A percentile compares a stretch with the other conserved stretches of the same genome.
Evolutionary conservation across 2,113 vertebrate species (phyloP).

Genomic region (Tupaia tana): DNA sequence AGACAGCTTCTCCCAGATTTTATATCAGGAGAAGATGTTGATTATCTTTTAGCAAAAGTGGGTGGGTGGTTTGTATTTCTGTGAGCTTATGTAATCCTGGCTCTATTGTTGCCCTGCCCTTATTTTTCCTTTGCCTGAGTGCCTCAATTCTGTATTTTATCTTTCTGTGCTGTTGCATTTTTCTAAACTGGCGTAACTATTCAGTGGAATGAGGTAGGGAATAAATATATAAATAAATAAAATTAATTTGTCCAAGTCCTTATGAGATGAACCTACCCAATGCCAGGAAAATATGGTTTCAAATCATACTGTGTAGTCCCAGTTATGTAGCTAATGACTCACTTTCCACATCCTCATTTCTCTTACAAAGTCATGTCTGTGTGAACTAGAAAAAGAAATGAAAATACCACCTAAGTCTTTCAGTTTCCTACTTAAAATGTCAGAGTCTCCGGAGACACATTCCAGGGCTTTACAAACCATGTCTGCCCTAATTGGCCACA

Average conservation of each 20-base stretch:
- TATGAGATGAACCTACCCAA: conserved; percentile 47
- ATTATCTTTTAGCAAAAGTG: background rate
- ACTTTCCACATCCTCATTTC: conserved; percentile 78
- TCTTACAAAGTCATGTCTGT: conserved; percentile 78
- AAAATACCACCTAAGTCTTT: conserved; percentile 77
- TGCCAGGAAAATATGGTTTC: conserved; percentile 66
- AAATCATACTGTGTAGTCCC: conserved; percentile 59
- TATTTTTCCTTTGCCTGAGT: background rate
- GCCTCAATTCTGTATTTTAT: background rate
- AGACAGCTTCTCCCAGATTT: conserved; percentile 16
- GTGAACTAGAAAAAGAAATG: conserved; percentile 77
- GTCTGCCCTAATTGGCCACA: conserved; percentile 71
- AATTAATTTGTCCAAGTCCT: conserved; percentile 60
- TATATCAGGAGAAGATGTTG: background rate
- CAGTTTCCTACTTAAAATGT: conserved; percentile 77
- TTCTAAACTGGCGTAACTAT: conserved; percentile 49
- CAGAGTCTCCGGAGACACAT: conserved; percentile 73
- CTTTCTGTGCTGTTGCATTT: conserved; percentile 24
- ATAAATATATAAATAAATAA: conserved; percentile 51
- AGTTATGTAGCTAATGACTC: conserved; percentile 75
- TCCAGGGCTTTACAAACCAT: conserved; percentile 69
- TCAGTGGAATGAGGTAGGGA: conserved; percentile 46
- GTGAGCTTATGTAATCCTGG: conserved; percentile 44
- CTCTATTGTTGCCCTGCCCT: background rate
- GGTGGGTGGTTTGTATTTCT: conserved; percentile 26